These are phyloP conservation scores for Eurystomus glaucurus DNA, from an alignment of 2,797 vertebrate genomes.

Conservation along the genomic window DNA sequence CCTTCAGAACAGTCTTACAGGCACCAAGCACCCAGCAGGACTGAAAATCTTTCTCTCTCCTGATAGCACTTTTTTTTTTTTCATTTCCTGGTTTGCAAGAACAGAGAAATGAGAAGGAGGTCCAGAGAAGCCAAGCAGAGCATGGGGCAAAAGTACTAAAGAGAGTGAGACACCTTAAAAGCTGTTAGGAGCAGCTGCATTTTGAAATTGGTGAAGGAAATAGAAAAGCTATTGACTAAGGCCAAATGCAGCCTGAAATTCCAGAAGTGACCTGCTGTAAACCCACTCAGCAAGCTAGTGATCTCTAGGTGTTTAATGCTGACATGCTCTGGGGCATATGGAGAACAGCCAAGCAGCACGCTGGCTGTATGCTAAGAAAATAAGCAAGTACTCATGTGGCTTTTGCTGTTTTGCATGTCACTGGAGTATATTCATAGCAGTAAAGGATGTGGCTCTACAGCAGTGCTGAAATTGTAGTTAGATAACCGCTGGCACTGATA, in stretches of 20 bases:
- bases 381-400: constrained; percentile 11
- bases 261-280: constrained; percentile 40
- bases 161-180: constrained; percentile 7
- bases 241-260: constrained; percentile 53
- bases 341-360: constrained; percentile 14
- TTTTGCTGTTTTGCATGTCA: constrained; percentile 35
- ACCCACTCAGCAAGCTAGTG: not conserved
- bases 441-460: constrained; percentile 15
- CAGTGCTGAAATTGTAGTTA: constrained; percentile 13
- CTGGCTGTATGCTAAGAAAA: constrained; percentile 10
- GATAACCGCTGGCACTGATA: constrained; percentile 50
- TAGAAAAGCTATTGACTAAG: constrained; percentile 45
- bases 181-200: constrained; percentile 25
- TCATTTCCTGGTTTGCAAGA: constrained; percentile 46
- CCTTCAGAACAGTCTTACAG: constrained; percentile 40
- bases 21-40: constrained; percentile 31
- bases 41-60: constrained; percentile 19
- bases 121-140: not conserved
- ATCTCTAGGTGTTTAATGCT: constrained; percentile 10
- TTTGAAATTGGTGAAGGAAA: constrained; percentile 55
- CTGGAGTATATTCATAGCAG: constrained; percentile 37
- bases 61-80: constrained; percentile 14
- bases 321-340: constrained; percentile 22
- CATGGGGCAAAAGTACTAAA: not conserved
- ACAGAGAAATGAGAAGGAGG: not conserved